Conservation (phyloP, 2,888 invertebrate genomes). For the Leptinotarsa haldemani region DNA sequence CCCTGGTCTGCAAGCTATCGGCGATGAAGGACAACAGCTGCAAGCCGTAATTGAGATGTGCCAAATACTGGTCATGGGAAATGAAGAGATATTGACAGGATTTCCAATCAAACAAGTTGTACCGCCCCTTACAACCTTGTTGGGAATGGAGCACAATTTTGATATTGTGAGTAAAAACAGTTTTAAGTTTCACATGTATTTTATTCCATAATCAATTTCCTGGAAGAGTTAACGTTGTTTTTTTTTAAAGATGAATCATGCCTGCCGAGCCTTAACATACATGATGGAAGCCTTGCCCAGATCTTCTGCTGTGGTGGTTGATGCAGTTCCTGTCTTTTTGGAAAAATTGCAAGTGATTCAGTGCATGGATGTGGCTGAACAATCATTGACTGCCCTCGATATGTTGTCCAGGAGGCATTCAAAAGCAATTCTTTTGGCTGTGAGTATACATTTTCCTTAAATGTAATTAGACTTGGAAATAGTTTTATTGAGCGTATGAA, state of each 20-base stretch:
- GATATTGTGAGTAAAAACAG: constrained; percentile 80
- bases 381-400: constrained; percentile 95
- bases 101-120: constrained; percentile 98
- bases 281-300: constrained; percentile 99
- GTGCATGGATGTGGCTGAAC: constrained; percentile 99
- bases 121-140: constrained; percentile 90
- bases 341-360: constrained; percentile 98
- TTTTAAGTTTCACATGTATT: neutral
- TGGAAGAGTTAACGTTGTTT: too few species aligned
- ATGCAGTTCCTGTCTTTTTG: constrained; percentile 96
- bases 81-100: constrained; percentile 97
- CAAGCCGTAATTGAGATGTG: constrained; percentile 99
- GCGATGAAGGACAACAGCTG: constrained; percentile 95
- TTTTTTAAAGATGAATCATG: constrained; percentile 89
- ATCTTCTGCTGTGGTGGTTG: constrained; percentile 94
- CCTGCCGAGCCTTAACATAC: constrained; percentile 97
- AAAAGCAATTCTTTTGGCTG: constrained; percentile 94
- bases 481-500: too few species aligned
- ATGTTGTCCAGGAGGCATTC: constrained; percentile 97
- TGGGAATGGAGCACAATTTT: constrained; percentile 98
- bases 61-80: constrained; percentile 98
- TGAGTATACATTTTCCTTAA: constrained; percentile 63
- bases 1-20: constrained; percentile 90
- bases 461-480: neutral
- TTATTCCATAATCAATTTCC: neutral